A percentile compares a stretch with the other conserved stretches of the same genome.
phyloP scores from a whole-genome alignment of 23 tunicate genomes.

The Halocynthia roretzi region DNA sequence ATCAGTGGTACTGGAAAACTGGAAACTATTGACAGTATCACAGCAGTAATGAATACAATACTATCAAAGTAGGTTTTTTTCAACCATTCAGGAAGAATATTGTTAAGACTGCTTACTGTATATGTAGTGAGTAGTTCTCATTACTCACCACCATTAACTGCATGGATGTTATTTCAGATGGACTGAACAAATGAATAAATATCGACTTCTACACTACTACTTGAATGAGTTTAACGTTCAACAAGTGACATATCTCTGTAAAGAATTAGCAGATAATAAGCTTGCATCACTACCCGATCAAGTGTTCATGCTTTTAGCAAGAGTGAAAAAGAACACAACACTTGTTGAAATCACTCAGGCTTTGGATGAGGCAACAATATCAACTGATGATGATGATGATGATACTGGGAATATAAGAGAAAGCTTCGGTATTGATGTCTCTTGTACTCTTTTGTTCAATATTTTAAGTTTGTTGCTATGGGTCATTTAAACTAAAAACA shows the following conservation, averaged over 20 bases:
- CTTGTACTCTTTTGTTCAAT: not conserved
- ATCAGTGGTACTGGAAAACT: no score
- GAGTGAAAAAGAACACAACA: slow-evolving; percentile 21
- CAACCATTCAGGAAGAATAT: no score
- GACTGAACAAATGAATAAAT: not conserved
- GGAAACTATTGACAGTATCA: no score
- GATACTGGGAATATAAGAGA: not conserved
- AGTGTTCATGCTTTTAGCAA: slow-evolving; percentile 39
- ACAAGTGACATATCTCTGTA: slow-evolving; percentile 55
- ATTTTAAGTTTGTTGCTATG: not conserved
- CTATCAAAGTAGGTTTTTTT: no score
- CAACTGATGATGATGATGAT: slow-evolving; percentile 3
- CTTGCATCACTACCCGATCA: slow-evolving; percentile 25
- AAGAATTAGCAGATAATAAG: slow-evolving; percentile 34
- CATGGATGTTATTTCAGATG: not conserved
- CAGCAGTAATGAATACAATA: no score
- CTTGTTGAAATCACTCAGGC: slow-evolving; percentile 3
- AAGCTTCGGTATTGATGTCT: not conserved
- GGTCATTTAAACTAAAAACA: not conserved
- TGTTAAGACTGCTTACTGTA: no score
- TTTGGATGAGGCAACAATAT: slow-evolving; percentile 11
- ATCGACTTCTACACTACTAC: not conserved
- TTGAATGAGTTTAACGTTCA: slow-evolving; percentile 53
- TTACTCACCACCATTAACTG: no score
- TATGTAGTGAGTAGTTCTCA: no score